Percentiles rank a stretch among this genome's conserved stretches.
Evolutionary conservation across 35 echinoderm and acorn worm species (phyloP).

Genomic region (Diadema setosum): DNA sequence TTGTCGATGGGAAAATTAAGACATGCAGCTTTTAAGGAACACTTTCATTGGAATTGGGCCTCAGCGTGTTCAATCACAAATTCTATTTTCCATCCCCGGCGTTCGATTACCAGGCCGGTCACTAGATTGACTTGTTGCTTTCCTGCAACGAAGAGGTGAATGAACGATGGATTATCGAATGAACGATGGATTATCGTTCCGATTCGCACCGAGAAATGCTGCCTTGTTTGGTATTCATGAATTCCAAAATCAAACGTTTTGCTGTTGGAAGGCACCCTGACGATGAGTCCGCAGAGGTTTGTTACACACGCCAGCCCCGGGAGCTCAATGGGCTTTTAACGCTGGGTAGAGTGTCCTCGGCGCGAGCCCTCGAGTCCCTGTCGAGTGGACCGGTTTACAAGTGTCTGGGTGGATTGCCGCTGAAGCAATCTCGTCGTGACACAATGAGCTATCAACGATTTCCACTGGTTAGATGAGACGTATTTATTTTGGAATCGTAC

Average conservation of each 20-base stretch:
- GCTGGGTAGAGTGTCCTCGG: neutral
- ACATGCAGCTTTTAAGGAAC: too few species aligned
- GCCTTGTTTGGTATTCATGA: neutral
- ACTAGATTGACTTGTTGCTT: neutral
- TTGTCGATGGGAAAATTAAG: too few species aligned
- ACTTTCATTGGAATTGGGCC: too few species aligned
- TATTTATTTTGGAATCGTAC: too few species aligned
- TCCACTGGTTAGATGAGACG: too few species aligned
- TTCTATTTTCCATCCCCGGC: too few species aligned
- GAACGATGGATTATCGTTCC: neutral
- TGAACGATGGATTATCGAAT: neutral
- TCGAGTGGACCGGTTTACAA: neutral
- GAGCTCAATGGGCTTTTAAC: neutral
- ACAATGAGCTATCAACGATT: too few species aligned
- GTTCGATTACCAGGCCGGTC: too few species aligned
- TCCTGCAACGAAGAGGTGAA: neutral
- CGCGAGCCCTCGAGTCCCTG: neutral
- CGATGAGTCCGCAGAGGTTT: neutral
- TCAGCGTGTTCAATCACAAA: too few species aligned
- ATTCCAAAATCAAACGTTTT: neutral
- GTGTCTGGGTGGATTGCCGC: neutral
- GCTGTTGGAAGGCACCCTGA: neutral
- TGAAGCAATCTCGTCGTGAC: neutral
- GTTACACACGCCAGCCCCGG: neutral
- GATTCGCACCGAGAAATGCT: neutral